These are phyloP conservation scores for Zosterops borbonicus DNA, from an alignment of 2,113 vertebrate species.

Conservation along the genomic window DNA sequence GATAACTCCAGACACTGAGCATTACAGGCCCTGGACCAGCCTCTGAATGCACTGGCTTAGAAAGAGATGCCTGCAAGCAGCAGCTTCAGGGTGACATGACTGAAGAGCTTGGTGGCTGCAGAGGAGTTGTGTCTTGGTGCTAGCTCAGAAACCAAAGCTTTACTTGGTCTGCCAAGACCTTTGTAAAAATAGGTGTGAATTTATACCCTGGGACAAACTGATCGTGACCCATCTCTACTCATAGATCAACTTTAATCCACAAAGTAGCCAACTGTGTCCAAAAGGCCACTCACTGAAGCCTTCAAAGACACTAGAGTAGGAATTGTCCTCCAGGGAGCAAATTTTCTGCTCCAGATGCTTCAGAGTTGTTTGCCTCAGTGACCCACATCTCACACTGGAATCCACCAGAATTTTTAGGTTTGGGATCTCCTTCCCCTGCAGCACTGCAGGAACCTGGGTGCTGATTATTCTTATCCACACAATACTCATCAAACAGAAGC, in stretches of 20 bases:
- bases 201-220: not conserved
- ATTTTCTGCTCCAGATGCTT: not conserved
- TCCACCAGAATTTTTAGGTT: not conserved
- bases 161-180: not conserved
- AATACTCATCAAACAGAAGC: not conserved
- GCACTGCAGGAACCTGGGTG: not conserved
- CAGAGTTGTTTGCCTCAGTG: not conserved
- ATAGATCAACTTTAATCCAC: not conserved
- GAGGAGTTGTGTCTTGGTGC: accelerated
- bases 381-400: not conserved
- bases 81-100: not conserved
- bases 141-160: not conserved
- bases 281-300: not conserved
- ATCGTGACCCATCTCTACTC: not conserved
- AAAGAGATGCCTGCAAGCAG: not conserved
- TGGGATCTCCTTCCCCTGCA: not conserved
- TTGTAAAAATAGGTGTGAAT: not conserved
- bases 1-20: not conserved
- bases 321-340: accelerated
- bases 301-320: not conserved
- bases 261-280: not conserved
- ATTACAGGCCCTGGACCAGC: not conserved
- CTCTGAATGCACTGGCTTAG: not conserved
- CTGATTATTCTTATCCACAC: too few relatives aligned
- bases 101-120: not conserved